Base-by-base conservation (phyloP, 2,113 vertebrate species). In the Phrynocephalus versicolor region DNA sequence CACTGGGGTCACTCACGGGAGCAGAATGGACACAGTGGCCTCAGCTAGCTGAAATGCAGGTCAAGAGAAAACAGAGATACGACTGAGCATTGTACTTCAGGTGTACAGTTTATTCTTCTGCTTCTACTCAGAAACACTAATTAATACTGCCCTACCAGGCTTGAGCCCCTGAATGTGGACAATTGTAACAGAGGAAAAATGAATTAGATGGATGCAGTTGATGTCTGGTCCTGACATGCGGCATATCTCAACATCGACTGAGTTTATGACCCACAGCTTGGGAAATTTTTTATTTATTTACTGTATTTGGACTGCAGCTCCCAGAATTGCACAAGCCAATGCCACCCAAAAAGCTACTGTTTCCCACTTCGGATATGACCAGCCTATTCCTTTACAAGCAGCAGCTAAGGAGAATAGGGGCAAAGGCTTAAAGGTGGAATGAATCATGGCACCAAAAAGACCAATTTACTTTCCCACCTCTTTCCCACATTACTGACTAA, bases 11-110 rank as follows among this genome's bases (percentile, higher is more conserved):
- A 90, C 87, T 79, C 58, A 3, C 1, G 1, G 86, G 88, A 87
- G 88, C 87, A 85, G 88, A 85, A 88, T 81, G 85, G 83, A 82
- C 80, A 72, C 73, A 89, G 89, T 88, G 89, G 85, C 88, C 83
- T 92, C 84, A 89, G 88, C 90, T 88, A 92, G 87, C 82, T 89
- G 41, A 85, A 86, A 23, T 2, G 85, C 70, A 91, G 76, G 91
- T 75, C 89, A 57, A 91, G 90, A 93, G 90, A 91, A 88, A 92
- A 90, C 19, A 88, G 55, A 23, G 79, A 85, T 85, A 88, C 51
- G 87, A 19, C 16, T 87, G 80, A 93, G 81, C 83, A 37, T 78
- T 85, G 23, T 80, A 82, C 55, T 86, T 90, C 76, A 55, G 88
- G 41, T 0, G 0, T 80, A 33, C 45, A 51, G 88, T 82, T 86